Evolutionary conservation across 2,888 invertebrate species (phyloP).

Genomic region (Plemyria rubiginata): DNA sequence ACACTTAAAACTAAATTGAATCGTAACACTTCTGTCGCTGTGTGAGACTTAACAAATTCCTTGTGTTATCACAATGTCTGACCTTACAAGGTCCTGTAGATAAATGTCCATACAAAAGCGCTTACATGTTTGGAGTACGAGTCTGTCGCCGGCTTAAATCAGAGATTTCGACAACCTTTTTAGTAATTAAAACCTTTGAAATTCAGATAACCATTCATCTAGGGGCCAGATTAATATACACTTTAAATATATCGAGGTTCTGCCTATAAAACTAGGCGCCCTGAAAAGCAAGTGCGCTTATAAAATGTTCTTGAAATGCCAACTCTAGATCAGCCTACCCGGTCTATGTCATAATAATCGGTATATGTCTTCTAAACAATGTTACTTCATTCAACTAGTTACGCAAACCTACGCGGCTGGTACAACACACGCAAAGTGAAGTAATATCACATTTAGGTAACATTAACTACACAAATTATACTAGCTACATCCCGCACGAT

Average conservation of each 20-base stretch:
- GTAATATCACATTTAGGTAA: constrained; percentile 70
- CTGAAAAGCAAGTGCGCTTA: background rate
- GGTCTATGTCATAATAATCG: background rate
- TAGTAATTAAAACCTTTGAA: background rate
- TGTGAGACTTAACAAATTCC: constrained; percentile 53
- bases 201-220: background rate
- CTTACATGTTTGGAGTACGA: background rate
- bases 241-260: background rate
- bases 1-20: constrained; percentile 78
- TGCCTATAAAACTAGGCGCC: constrained; percentile 5
- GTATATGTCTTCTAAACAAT: constrained; percentile 4
- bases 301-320: background rate
- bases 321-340: background rate
- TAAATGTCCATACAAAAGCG: constrained; percentile 2
- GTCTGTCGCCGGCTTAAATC: background rate
- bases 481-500: constrained; percentile 56
- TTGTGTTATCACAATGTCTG: constrained; percentile 50
- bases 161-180: background rate
- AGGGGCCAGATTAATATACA: background rate
- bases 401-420: constrained; percentile 11
- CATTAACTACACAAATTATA: constrained; percentile 64
- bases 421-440: constrained; percentile 53
- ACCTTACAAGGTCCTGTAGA: constrained; percentile 22
- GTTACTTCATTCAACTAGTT: constrained; percentile 19
- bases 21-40: constrained; percentile 49